Base-by-base conservation (phyloP, 2,113 vertebrate genomes). In the Alethe diademata region DNA sequence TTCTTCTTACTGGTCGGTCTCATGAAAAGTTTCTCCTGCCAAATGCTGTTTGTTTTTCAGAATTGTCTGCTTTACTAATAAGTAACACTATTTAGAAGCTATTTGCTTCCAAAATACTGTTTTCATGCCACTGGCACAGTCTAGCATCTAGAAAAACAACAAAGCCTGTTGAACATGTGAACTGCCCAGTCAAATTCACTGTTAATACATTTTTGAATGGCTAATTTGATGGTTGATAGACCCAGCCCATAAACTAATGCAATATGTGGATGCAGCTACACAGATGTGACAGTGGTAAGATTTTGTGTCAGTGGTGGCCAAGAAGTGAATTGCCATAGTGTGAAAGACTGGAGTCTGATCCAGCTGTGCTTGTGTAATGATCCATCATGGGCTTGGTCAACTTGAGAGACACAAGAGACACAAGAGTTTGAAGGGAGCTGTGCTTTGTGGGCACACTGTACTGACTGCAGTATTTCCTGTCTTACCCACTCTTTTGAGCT, bases 291-390 rank as follows among this genome's bases (percentile, higher is more conserved):
- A 50, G 6, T 35, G 51, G n/a, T 42, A 29, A 20, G 17, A 4
- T 76, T 69, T 24, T 83, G 13, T 33, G 2, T 8, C 53, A 54
- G 1, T 1, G 2, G 11, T n/a, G 24, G 35, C 33, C 0, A 0
- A 64, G 42, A 33, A 38, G 35, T 62, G 43, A 67, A 67, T 36
- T 61, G 26, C 14, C 17, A 12, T 4, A 7, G 48, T 25, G 17
- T 51, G 43, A 40, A n/a, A 42, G 31, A 7, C 26, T 43, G 64
- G 50, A 47, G 0, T 42, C 31, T 83, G 42, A 54, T 84, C 56
- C 35, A 19, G 14, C 45, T 48, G 28, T 0, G 2, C 45, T 3
- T 1, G 19, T 74, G 19, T n/a, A 19, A 36, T 71, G 19, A 17
- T 66, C 18, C 2, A 3, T 64, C 25, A 5, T 16, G 50, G 28